Percentiles rank a stretch among this genome's conserved stretches.
These are phyloP conservation scores for Cyclopterus lumpus DNA, from an alignment of 2,797 vertebrate species.

Conservation along the genomic window DNA sequence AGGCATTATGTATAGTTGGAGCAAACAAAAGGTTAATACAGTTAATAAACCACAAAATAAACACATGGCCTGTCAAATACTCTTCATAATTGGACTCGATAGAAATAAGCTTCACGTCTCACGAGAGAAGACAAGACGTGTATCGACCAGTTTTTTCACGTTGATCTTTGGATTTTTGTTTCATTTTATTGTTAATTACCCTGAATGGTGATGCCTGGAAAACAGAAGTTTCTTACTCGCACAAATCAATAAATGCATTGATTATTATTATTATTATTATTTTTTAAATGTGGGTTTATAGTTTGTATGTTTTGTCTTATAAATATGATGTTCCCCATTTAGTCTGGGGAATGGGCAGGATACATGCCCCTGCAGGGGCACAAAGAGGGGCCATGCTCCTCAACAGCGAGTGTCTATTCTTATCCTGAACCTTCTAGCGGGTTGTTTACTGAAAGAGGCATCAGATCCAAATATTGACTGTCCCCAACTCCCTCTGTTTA, in stretches of 20 bases:
- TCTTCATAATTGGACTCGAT: slow-evolving; percentile 38
- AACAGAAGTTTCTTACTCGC: slow-evolving; percentile 20
- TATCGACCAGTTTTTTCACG: slow-evolving; percentile 32
- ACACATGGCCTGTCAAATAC: slow-evolving; percentile 38
- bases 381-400: slow-evolving; percentile 32
- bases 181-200: slow-evolving; percentile 19
- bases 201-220: slow-evolving; percentile 22
- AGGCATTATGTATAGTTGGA: slow-evolving; percentile 43
- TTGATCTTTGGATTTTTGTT: slow-evolving; percentile 20
- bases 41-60: slow-evolving; percentile 46
- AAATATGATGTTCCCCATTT: slow-evolving; percentile 18
- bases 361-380: slow-evolving; percentile 9
- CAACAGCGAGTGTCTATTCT: slow-evolving; percentile 49
- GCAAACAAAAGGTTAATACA: slow-evolving; percentile 61
- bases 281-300: not conserved
- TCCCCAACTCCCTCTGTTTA: slow-evolving; percentile 74
- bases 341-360: not conserved
- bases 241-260: slow-evolving; percentile 25
- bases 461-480: slow-evolving; percentile 83
- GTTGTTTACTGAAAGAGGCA: slow-evolving; percentile 78
- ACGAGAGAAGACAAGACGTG: slow-evolving; percentile 31
- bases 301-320: slow-evolving; percentile 1
- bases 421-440: slow-evolving; percentile 49
- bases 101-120: slow-evolving; percentile 39
- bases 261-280: not conserved